Evolutionary conservation across 2,797 vertebrate species (phyloP).

Genomic region (Enteromius afrohamiltoni): DNA sequence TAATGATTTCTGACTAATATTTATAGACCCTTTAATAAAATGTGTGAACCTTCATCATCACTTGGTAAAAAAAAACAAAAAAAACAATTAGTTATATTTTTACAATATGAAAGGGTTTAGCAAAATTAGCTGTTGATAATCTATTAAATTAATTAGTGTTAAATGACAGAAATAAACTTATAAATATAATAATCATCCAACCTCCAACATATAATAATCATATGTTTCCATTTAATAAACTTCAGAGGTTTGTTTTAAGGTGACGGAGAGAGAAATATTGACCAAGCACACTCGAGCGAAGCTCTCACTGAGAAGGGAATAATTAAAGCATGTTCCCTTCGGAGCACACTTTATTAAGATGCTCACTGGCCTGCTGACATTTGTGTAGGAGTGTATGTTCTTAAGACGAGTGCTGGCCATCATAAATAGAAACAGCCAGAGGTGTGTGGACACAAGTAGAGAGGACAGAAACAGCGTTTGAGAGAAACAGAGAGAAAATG

Average conservation of each 20-base stretch:
- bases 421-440: conserved; percentile 46
- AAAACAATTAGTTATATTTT: too few species aligned
- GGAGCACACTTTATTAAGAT: conserved; percentile 74
- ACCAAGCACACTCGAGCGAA: conserved; percentile 60
- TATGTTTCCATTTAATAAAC: neutral
- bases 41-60: too few species aligned
- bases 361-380: conserved; percentile 73
- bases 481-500: neutral
- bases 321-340: conserved; percentile 75
- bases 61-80: too few species aligned
- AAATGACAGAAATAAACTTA: neutral
- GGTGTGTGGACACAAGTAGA: conserved; percentile 11
- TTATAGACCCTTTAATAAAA: neutral
- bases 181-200: neutral
- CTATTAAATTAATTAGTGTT: neutral
- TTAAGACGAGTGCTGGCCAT: conserved; percentile 35
- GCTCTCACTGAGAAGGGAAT: conserved; percentile 68
- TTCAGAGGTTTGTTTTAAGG: conserved; percentile 33
- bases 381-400: conserved; percentile 48
- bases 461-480: neutral
- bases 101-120: neutral
- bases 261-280: conserved; percentile 64
- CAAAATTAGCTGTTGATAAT: neutral
- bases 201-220: neutral
- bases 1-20: neutral